A percentile compares a stretch with the other conserved stretches of the same genome.
These are phyloP conservation scores for Tricholaema leucomelas DNA, from an alignment of 2,113 vertebrate species.

Conservation along the genomic window DNA sequence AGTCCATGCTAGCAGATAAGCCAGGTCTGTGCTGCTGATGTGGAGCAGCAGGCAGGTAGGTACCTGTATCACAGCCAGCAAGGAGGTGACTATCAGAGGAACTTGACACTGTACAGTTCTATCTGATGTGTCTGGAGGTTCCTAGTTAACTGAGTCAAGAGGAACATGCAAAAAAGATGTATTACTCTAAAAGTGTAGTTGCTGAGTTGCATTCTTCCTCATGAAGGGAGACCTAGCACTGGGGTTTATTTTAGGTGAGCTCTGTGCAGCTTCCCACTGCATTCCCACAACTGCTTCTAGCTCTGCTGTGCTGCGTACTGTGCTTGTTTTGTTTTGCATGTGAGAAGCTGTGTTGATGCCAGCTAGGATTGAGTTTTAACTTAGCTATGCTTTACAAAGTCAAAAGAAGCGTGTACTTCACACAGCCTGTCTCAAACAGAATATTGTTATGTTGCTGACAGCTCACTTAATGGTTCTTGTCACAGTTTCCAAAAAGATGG, in stretches of 20 bases:
- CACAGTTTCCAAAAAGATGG: background rate
- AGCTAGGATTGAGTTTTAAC: background rate
- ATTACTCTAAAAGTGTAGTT: background rate
- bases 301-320: background rate
- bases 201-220: background rate
- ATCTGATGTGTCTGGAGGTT: background rate
- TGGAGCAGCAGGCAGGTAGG: background rate
- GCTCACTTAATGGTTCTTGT: background rate
- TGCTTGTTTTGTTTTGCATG: background rate
- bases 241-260: background rate
- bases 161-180: background rate
- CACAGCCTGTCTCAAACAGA: background rate
- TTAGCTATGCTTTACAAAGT: background rate
- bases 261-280: background rate
- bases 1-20: background rate
- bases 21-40: background rate
- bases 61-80: rapidly evolving
- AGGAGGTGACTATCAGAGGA: background rate
- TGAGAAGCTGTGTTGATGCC: background rate
- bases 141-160: background rate
- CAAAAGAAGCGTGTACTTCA: background rate
- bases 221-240: background rate
- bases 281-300: background rate
- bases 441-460: background rate
- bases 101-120: rapidly evolving